Base-by-base conservation (phyloP, 2,888 invertebrate species). In the Metallyticus violacea region DNA sequence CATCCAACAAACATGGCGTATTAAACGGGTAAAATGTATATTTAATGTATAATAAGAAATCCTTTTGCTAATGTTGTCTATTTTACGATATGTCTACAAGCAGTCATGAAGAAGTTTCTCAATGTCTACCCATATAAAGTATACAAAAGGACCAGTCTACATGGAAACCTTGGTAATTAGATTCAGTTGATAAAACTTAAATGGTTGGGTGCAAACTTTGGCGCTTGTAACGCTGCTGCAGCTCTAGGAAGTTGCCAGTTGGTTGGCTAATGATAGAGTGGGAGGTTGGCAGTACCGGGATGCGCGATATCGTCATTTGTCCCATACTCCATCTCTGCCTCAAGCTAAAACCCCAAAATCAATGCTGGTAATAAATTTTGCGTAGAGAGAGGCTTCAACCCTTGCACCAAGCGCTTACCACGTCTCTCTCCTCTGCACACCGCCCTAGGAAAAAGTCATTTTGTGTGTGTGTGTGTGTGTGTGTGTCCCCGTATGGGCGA, bases 321-420 rank as follows among this genome's bases (percentile, higher is more conserved):
- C 79, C 79, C 85, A 78, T 79, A 85, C 30, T 79, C 78, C 85
- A 30, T 77, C 85, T 28, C 78, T 62, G 79, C 85, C 85, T 79
- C 40, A 26, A 85, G 85, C 85, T 85, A 78, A 79, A 26, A 85
- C 40, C 85, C 79, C 62, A 22, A 85, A 85, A 85, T 85, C 85
- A 85, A 85, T 85, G 85, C 85, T 79, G 40, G 85, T 85, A 85
- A 85, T 85, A 85, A 85, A 82, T 85, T 85, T 85, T 79, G 26
- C 85, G 79, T 30, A 30, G 22, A n/a, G 30, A 62, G 40, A 62
- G 40, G 15, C 40, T 81, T 81, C 81, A 81, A 78, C 85, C 79
- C 85, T 85, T 85, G 29, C 79, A 26, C 29, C 85, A 29, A 81
- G 6, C 81, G 30, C 30, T 26, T 76, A 28, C 79, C 29, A 78